Evolutionary conservation across 2,797 vertebrate species (phyloP).

Genomic region (Amblyraja radiata): DNA sequence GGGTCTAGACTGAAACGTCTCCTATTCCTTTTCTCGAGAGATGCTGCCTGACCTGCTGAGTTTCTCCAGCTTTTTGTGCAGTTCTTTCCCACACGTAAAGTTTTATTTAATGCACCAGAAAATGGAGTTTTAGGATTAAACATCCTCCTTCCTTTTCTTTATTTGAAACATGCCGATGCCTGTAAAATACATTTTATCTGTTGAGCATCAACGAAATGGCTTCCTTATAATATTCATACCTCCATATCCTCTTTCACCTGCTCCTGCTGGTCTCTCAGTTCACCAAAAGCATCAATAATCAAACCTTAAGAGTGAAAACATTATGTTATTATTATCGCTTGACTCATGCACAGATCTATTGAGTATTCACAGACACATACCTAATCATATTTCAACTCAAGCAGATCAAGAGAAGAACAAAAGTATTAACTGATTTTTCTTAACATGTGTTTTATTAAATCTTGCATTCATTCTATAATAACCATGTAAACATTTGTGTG

Average conservation of each 20-base stretch:
- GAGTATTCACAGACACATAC: neutral
- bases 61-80: too few species aligned
- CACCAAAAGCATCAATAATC: slow-evolving; percentile 91
- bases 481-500: neutral
- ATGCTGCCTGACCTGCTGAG: too few species aligned
- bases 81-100: too few species aligned
- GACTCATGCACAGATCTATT: neutral
- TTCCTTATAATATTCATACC: slow-evolving; percentile 54
- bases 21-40: too few species aligned
- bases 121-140: too few species aligned
- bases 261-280: slow-evolving; percentile 91
- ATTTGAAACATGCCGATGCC: neutral
- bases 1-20: too few species aligned
- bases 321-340: neutral
- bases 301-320: slow-evolving; percentile 64
- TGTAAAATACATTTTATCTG: neutral
- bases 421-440: neutral
- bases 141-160: neutral
- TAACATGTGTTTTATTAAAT: neutral
- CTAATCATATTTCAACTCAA: neutral
- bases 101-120: too few species aligned
- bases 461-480: neutral
- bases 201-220: too few species aligned
- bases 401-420: neutral
- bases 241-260: slow-evolving; percentile 97